phyloP scores from a whole-genome alignment of 1,140 invertebrate species.

The Drosophila orena region DNA sequence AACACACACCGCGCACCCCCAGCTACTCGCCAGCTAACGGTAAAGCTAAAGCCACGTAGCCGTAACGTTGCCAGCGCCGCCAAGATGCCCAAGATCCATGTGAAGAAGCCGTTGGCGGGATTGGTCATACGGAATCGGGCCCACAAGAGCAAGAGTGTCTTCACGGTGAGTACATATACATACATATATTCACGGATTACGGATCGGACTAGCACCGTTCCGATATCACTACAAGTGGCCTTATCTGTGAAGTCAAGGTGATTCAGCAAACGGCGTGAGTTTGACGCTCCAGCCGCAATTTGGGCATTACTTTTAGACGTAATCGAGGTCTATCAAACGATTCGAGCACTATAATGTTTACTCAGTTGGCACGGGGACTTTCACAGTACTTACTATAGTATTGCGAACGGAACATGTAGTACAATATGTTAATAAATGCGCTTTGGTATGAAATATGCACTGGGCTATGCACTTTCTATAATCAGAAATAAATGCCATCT shows the following conservation, averaged over 20 bases:
- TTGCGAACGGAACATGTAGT: neutral
- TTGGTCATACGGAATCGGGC: conserved; percentile 90
- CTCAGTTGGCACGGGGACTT: conserved; percentile 5
- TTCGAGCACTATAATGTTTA: conserved; percentile 22
- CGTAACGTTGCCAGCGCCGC: conserved; percentile 50
- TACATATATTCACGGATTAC: neutral
- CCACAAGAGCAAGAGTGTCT: conserved; percentile 89
- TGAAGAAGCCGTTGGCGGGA: conserved; percentile 85
- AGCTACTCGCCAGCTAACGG: neutral
- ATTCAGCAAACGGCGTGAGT: conserved; percentile 36
- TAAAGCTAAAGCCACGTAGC: conserved; percentile 50
- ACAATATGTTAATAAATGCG: neutral
- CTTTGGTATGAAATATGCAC: neutral
- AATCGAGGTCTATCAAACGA: conserved; percentile 32
- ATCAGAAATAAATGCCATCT: neutral
- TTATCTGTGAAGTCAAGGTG: conserved; percentile 24
- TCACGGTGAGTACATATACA: conserved; percentile 87
- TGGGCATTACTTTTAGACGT: conserved; percentile 38
- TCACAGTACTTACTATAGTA: neutral
- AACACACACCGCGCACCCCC: conserved; percentile 4
- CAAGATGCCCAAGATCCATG: conserved; percentile 84
- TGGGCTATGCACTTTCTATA: neutral
- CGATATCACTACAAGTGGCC: conserved; percentile 1
- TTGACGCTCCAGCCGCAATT: conserved; percentile 17
- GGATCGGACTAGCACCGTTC: neutral